Percentiles rank a stretch among this genome's conserved stretches.
These are phyloP conservation scores for Montipora foliosa DNA, from an alignment of 64 coral and sea anemone species.

Conservation along the genomic window DNA sequence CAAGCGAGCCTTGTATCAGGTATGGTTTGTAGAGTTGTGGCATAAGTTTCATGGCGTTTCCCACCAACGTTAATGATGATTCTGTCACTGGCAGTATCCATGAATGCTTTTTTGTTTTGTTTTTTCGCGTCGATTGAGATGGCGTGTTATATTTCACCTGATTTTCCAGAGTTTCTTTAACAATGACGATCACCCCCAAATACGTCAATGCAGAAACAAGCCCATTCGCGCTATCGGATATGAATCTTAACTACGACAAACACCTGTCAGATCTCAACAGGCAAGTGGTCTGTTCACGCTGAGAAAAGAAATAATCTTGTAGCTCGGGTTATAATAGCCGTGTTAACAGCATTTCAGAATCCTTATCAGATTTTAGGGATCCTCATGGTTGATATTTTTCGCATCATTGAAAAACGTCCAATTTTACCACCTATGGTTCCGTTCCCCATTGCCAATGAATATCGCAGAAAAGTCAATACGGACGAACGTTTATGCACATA, in stretches of 20 bases:
- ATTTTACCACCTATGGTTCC: neutral
- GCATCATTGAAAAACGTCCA: neutral
- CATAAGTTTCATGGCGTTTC: constrained; percentile 85
- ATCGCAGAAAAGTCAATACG: neutral
- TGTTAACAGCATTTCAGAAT: neutral
- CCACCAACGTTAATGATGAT: constrained; percentile 94
- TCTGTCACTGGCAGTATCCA: constrained; percentile 71
- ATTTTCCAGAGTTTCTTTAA: neutral
- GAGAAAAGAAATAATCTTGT: neutral
- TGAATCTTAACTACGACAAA: neutral
- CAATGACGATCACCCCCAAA: neutral
- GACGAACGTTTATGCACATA: neutral
- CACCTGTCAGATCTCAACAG: neutral
- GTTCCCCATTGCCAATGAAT: neutral
- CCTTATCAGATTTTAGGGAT: neutral
- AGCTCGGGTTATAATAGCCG: neutral
- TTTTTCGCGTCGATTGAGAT: neutral
- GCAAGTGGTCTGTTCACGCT: neutral
- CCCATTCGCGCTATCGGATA: neutral
- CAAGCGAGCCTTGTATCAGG: constrained; percentile 89
- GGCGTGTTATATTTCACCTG: neutral
- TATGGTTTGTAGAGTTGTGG: constrained; percentile 83
- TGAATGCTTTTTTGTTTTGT: neutral
- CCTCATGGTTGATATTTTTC: neutral
- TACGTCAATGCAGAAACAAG: neutral